A percentile compares a stretch with the other conserved stretches of the same genome.
These are phyloP conservation scores for Echinarachnius parma DNA, from an alignment of 53 echinoderm and acorn worm species.

Conservation along the genomic window DNA sequence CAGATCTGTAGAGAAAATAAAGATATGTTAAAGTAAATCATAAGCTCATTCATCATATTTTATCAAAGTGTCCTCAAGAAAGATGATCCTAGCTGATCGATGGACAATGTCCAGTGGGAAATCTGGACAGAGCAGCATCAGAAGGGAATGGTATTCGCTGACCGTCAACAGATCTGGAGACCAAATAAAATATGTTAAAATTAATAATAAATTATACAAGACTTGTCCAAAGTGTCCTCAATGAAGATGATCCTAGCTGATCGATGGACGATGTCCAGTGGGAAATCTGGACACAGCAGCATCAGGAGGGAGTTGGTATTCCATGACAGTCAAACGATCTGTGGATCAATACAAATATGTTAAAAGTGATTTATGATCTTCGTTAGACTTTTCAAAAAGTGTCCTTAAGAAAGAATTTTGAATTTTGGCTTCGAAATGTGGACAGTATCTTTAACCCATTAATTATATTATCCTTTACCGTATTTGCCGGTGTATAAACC, in stretches of 20 bases:
- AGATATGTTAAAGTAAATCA: too few relatives aligned
- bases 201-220: too few relatives aligned
- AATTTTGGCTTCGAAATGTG: too few relatives aligned
- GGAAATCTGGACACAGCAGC: conserved; percentile 87
- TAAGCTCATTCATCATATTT: too few relatives aligned
- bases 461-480: too few relatives aligned
- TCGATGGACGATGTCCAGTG: conserved; percentile 75
- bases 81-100: conserved; percentile 89
- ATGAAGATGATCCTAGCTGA: conserved; percentile 94
- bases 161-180: conserved; percentile 82
- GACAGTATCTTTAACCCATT: too few relatives aligned
- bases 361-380: too few relatives aligned
- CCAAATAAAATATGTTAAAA: too few relatives aligned
- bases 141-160: conserved; percentile 86
- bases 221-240: conserved; percentile 95
- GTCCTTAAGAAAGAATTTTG: too few relatives aligned
- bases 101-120: conserved; percentile 84
- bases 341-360: too few relatives aligned
- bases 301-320: conserved; percentile 91
- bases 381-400: too few relatives aligned
- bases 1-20: conserved; percentile 56
- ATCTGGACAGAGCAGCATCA: conserved; percentile 83
- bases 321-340: conserved; percentile 83
- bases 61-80: conserved; percentile 98
- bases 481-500: too few relatives aligned